These are phyloP conservation scores for Pyrochroa serraticornis DNA, from an alignment of 2,888 invertebrate genomes.

Conservation along the genomic window DNA sequence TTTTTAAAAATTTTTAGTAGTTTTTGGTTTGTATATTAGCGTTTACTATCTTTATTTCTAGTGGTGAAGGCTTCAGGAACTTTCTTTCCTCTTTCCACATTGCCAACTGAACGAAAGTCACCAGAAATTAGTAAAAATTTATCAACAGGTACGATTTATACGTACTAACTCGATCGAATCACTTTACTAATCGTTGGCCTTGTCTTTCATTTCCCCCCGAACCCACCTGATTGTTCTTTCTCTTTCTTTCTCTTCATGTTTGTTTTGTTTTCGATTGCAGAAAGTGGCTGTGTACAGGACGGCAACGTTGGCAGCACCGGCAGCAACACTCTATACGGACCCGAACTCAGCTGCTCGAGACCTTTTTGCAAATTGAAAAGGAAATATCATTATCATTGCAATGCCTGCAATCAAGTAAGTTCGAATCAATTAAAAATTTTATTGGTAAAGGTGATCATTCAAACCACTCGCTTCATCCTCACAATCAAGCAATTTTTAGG, in stretches of 20 bases:
- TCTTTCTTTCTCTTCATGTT: not conserved
- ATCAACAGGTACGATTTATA: constrained; percentile 61
- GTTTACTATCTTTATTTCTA: constrained; percentile 60
- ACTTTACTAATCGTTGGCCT: constrained; percentile 22
- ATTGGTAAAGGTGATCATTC: too few species aligned
- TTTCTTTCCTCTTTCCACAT: constrained; percentile 81
- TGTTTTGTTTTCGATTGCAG: constrained; percentile 30
- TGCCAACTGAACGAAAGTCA: constrained; percentile 62
- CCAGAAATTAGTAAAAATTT: constrained; percentile 63
- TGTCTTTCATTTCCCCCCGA: constrained; percentile 1
- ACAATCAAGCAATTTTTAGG: too few species aligned
- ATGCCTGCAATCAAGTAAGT: constrained; percentile 74
- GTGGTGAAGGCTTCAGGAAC: constrained; percentile 93
- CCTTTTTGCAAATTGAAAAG: constrained; percentile 82
- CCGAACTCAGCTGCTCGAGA: constrained; percentile 71
- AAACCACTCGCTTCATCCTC: not conserved
- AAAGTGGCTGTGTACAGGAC: constrained; percentile 18
- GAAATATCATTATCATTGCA: constrained; percentile 80
- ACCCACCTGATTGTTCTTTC: not conserved
- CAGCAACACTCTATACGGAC: constrained; percentile 65
- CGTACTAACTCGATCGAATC: constrained; percentile 38
- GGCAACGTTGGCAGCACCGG: constrained; percentile 34
- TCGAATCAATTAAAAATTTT: not conserved
- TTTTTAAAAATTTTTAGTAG: constrained; percentile 11
- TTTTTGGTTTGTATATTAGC: constrained; percentile 30